Conservation (phyloP, 2,797 vertebrate genomes). For the Synaphobranchus kaupii region DNA sequence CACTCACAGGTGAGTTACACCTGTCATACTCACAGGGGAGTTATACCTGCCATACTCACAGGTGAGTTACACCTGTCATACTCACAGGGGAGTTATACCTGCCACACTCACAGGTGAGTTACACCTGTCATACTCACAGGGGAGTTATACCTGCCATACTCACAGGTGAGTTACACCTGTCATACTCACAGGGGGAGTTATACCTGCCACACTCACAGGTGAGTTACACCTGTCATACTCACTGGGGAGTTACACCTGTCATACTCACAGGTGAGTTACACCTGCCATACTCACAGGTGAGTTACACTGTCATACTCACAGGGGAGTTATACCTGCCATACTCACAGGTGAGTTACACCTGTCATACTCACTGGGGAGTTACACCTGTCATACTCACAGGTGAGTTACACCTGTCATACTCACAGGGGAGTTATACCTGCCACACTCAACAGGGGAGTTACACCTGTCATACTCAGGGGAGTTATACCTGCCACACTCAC, state of each 20-base stretch:
- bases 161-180: neutral
- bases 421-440: constrained; percentile 73
- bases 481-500: neutral
- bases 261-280: too few species aligned
- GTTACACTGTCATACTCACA: too few species aligned
- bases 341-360: constrained; percentile 80
- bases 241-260: neutral
- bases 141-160: constrained; percentile 44
- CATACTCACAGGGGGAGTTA: neutral
- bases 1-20: too few species aligned
- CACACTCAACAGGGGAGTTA: neutral
- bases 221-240: too few species aligned
- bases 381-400: constrained; percentile 84
- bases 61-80: constrained; percentile 80
- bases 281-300: too few species aligned
- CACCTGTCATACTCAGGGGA: neutral
- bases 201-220: neutral
- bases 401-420: constrained; percentile 78
- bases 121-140: constrained; percentile 86
- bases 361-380: constrained; percentile 83
- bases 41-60: constrained; percentile 88
- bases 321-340: constrained; percentile 87
- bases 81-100: constrained; percentile 79
- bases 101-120: constrained; percentile 83
- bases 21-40: too few species aligned